These are phyloP conservation scores for Sebastes nivosus DNA, from an alignment of 2,797 vertebrate species.

Conservation along the genomic window DNA sequence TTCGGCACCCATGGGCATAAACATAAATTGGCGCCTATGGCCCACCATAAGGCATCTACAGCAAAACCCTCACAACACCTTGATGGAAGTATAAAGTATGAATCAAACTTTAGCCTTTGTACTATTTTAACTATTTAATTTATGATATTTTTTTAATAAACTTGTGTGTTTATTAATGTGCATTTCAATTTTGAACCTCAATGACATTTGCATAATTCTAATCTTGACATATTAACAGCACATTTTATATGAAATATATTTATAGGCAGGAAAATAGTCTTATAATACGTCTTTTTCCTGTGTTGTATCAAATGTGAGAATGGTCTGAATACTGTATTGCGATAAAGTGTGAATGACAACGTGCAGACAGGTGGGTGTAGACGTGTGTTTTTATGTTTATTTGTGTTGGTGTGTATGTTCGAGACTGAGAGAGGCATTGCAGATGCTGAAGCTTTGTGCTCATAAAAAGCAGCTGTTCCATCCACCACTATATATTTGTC, in stretches of 20 bases:
- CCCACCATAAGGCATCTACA: not conserved
- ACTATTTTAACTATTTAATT: not conserved
- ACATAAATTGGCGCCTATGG: too few relatives aligned
- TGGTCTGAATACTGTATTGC: not conserved
- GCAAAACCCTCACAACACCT: not conserved
- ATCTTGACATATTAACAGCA: conserved; percentile 36
- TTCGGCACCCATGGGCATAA: too few relatives aligned
- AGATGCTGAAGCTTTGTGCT: conserved; percentile 74
- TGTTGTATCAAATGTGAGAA: conserved; percentile 27
- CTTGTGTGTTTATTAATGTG: conserved; percentile 20
- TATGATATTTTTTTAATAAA: too few relatives aligned
- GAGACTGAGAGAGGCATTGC: conserved; percentile 44
- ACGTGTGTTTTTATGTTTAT: conserved; percentile 14
- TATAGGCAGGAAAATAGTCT: not conserved
- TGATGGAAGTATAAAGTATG: not conserved
- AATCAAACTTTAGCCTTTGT: not conserved
- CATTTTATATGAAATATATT: not conserved
- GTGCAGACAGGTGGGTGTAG: conserved; percentile 24
- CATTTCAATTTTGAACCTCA: conserved; percentile 19
- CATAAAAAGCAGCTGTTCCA: conserved; percentile 78
- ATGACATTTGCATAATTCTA: conserved; percentile 4
- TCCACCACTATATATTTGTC: conserved; percentile 83
- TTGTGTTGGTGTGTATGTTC: conserved; percentile 4
- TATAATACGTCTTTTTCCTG: not conserved
- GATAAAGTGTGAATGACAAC: conserved; percentile 18